These are phyloP conservation scores for Morelia viridis DNA, from an alignment of 2,797 vertebrate genomes.

Conservation along the genomic window DNA sequence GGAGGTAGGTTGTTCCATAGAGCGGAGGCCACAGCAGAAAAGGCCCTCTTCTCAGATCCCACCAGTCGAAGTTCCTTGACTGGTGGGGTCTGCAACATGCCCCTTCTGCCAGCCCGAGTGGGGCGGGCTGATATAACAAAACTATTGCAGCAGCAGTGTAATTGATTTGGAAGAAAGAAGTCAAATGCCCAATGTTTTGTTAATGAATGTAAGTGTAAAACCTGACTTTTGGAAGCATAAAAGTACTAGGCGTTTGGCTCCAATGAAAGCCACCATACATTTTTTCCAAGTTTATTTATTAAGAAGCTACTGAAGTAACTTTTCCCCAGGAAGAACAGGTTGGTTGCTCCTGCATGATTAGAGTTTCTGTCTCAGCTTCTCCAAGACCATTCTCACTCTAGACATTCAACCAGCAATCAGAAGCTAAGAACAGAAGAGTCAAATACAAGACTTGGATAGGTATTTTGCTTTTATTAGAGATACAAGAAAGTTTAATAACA, in stretches of 20 bases:
- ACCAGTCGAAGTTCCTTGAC: too few species aligned
- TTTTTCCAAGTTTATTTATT: not conserved
- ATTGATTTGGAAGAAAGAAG: not conserved
- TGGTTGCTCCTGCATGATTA: not conserved
- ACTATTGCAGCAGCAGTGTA: not conserved
- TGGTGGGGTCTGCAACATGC: too few species aligned
- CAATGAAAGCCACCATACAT: not conserved
- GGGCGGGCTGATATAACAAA: too few species aligned
- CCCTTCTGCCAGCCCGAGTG: too few species aligned
- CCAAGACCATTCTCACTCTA: not conserved
- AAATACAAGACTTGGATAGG: not conserved
- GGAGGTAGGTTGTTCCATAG: too few species aligned
- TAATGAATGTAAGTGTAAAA: not conserved
- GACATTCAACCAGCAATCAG: not conserved
- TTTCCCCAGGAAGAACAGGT: too few species aligned
- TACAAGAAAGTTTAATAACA: not conserved
- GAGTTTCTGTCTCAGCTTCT: not conserved
- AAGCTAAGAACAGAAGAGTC: not conserved
- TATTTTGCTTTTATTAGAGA: not conserved
- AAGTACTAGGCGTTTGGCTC: not conserved
- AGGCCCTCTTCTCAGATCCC: too few species aligned
- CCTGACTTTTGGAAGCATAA: not conserved
- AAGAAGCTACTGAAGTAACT: not conserved
- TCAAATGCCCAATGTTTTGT: not conserved
- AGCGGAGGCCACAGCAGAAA: too few species aligned